These are phyloP conservation scores for Thamnophis sirtalis DNA, from an alignment of 2,113 vertebrate genomes.

Conservation along the genomic window DNA sequence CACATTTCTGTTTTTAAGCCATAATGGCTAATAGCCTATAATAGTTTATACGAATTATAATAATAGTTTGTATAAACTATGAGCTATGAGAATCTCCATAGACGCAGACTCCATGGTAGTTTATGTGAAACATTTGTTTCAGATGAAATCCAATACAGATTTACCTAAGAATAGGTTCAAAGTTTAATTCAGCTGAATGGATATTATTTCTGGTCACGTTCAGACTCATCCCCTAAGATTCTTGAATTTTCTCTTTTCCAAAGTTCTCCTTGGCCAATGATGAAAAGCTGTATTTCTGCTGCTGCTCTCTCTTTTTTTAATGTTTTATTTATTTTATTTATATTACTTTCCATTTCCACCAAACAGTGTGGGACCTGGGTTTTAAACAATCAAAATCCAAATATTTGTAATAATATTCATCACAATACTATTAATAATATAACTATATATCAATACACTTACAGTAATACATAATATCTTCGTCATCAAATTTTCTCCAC, in stretches of 20 bases:
- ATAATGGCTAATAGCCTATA: background rate
- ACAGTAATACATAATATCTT: no score
- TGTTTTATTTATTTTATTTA: no score
- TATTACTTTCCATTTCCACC: no score
- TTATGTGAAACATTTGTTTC: background rate
- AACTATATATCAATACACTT: no score
- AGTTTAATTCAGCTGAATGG: background rate
- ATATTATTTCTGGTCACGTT: background rate
- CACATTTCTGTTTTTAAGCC: background rate
- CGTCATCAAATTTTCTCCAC: no score
- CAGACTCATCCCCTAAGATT: background rate
- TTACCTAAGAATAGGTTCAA: background rate
- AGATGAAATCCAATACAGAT: background rate
- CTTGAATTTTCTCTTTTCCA: background rate
- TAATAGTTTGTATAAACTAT: no score
- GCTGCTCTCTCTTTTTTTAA: no score
- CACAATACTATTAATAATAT: no score
- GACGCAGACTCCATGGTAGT: background rate
- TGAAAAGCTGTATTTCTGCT: no score
- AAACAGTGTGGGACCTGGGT: no score
- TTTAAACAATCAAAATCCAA: no score
- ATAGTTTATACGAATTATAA: background rate
- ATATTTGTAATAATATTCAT: no score
- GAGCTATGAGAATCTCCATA: background rate
- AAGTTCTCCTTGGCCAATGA: background rate